Base-by-base conservation (phyloP, 2,113 vertebrate species). In the Carassius gibelio region DNA sequence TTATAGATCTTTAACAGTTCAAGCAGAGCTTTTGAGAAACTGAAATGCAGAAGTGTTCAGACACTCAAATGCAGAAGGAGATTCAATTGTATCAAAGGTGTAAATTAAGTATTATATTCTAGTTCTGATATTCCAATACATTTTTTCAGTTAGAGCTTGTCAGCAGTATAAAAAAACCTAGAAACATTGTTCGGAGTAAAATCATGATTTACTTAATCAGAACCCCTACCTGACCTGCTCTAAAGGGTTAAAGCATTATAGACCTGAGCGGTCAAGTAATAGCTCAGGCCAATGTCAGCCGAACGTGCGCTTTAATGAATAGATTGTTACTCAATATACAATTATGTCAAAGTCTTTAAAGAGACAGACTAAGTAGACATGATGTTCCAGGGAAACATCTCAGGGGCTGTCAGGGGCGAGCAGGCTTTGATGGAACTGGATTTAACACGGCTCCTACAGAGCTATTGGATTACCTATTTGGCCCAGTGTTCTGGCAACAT, bases 391-490 rank as follows among this genome's bases (percentile, higher is more conserved):
- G 85, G 91, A 91, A 88, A 89, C 92, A 92, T 93, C 89, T 90
- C 26, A 84, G 87, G 55, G 86, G 21, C 38, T 72, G 68, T 84
- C 79, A 68, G 87, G 90, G 90, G 88, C 88, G 90, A 88, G 84
- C 87, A 90, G 90, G 89, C 85, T 91, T 84, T 81, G 90, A 92
- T 89, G 88, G 90, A 89, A 91, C 91, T 78, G 72, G 82, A 82
- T 69, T 90, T 89, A 88, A 90, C 88, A 90, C 90, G 92, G 90
- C 90, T 90, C 89, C 90, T 83, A 75, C 85, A 69, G 75, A 81
- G 92, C 92, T 94, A 94, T 94, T 93, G 92, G 91, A 94, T 94
- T 94, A 95, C 91, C 83, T 83, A 81, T 91, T 92, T 91, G 93
- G 93, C 92, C 90, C 90, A 93, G 92, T 91, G 91, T 93, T 92